Base-by-base conservation (phyloP, 2,797 vertebrate species). In the Limosa lapponica region DNA sequence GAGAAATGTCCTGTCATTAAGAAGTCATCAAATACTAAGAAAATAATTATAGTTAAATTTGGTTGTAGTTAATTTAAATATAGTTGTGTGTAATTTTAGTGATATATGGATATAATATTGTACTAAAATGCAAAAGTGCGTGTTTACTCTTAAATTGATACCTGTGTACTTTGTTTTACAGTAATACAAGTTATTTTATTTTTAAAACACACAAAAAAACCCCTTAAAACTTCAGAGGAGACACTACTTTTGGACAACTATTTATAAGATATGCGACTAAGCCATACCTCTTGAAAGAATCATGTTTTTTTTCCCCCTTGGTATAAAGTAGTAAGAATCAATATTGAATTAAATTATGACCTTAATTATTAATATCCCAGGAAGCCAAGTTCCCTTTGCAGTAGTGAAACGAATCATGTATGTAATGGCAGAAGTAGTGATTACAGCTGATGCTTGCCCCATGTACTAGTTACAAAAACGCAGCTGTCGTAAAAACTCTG, bases 341-440 rank as follows among this genome's bases (percentile, higher is more conserved):
- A 87, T 90, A 82, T 30, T 66, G 69, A 87, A 93, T 96, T 87
- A 84, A 96, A 93, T 94, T 89, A 80, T 83, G 3, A 59, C 20
- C 64, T 92, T 61, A 79, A 91, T 90, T 79, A 91, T 93, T 91
- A 94, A 87, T 93, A 83, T 32, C 36, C 17, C 57, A 62, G 93
- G 87, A 96, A 96, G 72, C 49, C 78, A 64, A 32, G 34, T 80
- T 86, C 87, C 48, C 49, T 88, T 81, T 64, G 41, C 57, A 54
- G 19, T 84, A 59, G 72, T 58, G 65, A 81, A 89, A 78, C 12
- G 8, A 46, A 48, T 51, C 37, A 39, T 30, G 28, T 71, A 20
- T 34, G n/a, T 75, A 84, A 52, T 34, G 27, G 67, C 24, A 67
- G 49, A 58, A 61, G 36, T 41, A 36, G 44, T 18, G 51, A n/a